phyloP scores from a whole-genome alignment of 2,888 invertebrate genomes.

The Drosophila anomelani region DNA sequence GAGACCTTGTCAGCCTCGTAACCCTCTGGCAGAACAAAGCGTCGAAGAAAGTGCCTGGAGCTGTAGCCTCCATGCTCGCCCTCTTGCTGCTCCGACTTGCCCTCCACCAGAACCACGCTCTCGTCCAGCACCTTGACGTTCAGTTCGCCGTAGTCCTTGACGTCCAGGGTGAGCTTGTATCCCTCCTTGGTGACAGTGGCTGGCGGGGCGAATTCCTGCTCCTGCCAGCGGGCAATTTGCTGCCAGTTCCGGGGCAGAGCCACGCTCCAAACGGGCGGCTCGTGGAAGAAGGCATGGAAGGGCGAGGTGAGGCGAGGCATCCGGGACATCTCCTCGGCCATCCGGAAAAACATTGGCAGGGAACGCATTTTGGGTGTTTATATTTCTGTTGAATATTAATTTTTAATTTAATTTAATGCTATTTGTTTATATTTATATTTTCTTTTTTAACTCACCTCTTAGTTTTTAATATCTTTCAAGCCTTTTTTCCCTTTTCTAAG shows the following conservation, averaged over 20 bases:
- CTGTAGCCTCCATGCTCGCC: conserved; percentile 91
- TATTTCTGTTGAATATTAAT: neutral
- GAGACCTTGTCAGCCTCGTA: conserved; percentile 90
- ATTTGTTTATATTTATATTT: no score
- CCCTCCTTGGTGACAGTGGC: conserved; percentile 86
- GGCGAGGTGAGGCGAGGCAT: conserved; percentile 58
- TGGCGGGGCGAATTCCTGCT: conserved; percentile 44
- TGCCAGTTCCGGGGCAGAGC: conserved; percentile 57
- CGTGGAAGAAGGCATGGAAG: conserved; percentile 57
- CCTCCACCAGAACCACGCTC: conserved; percentile 88
- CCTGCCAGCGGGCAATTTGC: conserved; percentile 60
- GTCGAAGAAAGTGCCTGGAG: conserved; percentile 90
- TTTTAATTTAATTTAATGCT: neutral
- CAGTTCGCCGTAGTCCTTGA: conserved; percentile 92
- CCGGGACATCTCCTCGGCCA: conserved; percentile 73
- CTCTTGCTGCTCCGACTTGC: conserved; percentile 90
- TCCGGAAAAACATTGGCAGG: conserved; percentile 75
- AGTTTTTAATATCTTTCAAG: neutral
- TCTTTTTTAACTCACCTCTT: neutral
- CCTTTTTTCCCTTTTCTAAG: neutral
- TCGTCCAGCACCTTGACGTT: conserved; percentile 91
- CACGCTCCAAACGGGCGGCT: conserved; percentile 53
- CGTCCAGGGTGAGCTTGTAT: conserved; percentile 90
- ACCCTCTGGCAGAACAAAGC: conserved; percentile 90
- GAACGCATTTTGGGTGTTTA: conserved; percentile 60